Percentiles rank a stretch among this genome's conserved stretches.
Evolutionary conservation across 2,797 vertebrate genomes (phyloP).

Genomic region (Gallirallus australis): DNA sequence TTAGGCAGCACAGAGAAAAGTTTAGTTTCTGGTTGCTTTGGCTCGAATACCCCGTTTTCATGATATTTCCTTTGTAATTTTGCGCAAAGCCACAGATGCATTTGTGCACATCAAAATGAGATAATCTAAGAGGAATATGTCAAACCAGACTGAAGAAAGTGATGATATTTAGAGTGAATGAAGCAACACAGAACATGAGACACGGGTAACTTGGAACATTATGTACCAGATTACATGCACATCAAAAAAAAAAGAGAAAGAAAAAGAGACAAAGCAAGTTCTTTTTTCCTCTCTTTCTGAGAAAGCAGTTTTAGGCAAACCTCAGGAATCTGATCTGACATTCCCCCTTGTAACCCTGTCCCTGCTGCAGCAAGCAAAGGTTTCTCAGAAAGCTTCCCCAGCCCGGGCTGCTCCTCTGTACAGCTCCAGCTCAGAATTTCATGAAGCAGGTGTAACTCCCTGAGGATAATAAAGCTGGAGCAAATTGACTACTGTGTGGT

Average conservation of each 20-base stretch:
- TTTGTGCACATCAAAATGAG: not conserved
- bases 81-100: not conserved
- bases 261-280: not conserved
- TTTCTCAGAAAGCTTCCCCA: not conserved
- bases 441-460: not conserved
- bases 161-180: not conserved
- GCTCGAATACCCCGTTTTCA: not conserved
- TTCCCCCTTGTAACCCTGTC: not conserved
- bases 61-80: not conserved
- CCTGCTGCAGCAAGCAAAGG: not conserved
- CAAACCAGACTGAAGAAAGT: not conserved
- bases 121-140: conserved; percentile 5
- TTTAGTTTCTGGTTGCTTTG: not conserved
- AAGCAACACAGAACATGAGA: not conserved
- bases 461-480: not conserved
- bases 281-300: not conserved
- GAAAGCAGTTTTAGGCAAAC: not conserved
- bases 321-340: not conserved
- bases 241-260: not conserved
- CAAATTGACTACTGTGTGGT: not conserved
- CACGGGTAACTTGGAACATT: not conserved
- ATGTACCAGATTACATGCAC: not conserved
- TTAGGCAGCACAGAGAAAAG: not conserved
- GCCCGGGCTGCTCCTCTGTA: not conserved
- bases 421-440: not conserved